Evolutionary conservation across 1,140 invertebrate species (phyloP), one percentile per base, ranked within the genome.

Genomic region (Cephus cinctus): DNA sequence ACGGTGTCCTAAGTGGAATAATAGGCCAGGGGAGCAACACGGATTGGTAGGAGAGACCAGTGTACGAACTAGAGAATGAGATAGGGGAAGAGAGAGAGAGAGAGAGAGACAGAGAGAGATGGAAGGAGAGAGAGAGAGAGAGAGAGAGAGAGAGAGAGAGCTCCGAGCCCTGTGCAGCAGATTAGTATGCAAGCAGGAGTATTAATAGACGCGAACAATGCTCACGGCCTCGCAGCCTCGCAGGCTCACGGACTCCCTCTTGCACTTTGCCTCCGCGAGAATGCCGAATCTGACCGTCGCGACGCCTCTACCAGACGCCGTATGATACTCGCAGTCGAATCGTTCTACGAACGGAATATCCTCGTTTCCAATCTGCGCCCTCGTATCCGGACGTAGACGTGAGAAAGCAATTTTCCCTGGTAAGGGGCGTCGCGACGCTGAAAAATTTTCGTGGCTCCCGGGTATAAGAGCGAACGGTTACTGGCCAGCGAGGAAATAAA

Each of bases 121-220:
- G n/a, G n/a, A n/a, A n/a, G n/a, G n/a, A n/a, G n/a, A n/a, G n/a
- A n/a, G n/a, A n/a, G n/a, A n/a, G n/a, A n/a, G n/a, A n/a, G n/a
- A n/a, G n/a, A n/a, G n/a, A n/a, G n/a, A n/a, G n/a, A n/a, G n/a
- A n/a, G n/a, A n/a, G n/a, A n/a, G n/a, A n/a, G n/a, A n/a, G n/a
- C n/a, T n/a, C n/a, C n/a, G n/a, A n/a, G n/a, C n/a, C n/a, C n/a
- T n/a, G n/a, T n/a, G 48, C 59, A 61, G 67, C 61, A 66, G 61
- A 72, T 70, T 70, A 70, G 67, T 72, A 66, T 72, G 67, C 67
- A 72, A 69, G 58, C 62, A 62, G 60, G 57, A 61, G 59, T 69
- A 70, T 72, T 70, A 70, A 72, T 70, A 72, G 69, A 67, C 49
- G 58, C 65, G 64, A 70, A 70, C 65, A 70, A 69, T 69, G 65